phyloP scores from a whole-genome alignment of 2,888 invertebrate genomes.

The Onchidella celtica region DNA sequence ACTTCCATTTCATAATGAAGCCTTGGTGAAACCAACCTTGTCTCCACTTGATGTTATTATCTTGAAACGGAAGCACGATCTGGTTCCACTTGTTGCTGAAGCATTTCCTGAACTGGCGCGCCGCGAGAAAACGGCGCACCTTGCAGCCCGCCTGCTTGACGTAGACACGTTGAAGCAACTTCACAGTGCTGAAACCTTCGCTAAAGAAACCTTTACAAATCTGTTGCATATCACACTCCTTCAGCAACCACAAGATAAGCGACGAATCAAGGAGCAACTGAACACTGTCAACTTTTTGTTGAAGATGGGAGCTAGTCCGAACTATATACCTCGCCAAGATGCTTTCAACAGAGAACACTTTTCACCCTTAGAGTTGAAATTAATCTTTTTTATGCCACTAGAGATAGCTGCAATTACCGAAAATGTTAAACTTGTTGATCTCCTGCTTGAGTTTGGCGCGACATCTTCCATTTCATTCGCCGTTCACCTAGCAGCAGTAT shows the following conservation, averaged over 20 bases:
- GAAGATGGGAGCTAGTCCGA: slow-evolving; percentile 50
- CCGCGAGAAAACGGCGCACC: slow-evolving; percentile 3
- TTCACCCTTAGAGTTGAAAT: slow-evolving; percentile 25
- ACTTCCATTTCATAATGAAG: background rate
- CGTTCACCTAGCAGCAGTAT: slow-evolving; percentile 45
- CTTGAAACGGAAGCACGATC: background rate
- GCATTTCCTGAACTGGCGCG: slow-evolving; percentile 24
- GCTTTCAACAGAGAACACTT: background rate
- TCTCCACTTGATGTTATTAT: slow-evolving; percentile 32
- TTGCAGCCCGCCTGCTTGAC: slow-evolving; percentile 37
- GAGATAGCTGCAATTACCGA: slow-evolving; percentile 49
- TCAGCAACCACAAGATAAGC: slow-evolving; percentile 21
- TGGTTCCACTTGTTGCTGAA: background rate
- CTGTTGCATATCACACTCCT: slow-evolving; percentile 42
- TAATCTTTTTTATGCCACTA: slow-evolving; percentile 43
- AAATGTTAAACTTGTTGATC: slow-evolving; percentile 40
- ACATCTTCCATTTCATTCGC: slow-evolving; percentile 53
- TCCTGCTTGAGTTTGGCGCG: slow-evolving; percentile 43
- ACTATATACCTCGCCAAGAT: slow-evolving; percentile 44
- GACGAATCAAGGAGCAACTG: background rate
- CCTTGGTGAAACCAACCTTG: background rate
- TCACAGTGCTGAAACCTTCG: background rate
- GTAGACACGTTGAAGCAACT: slow-evolving; percentile 17
- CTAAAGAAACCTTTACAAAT: slow-evolving; percentile 29
- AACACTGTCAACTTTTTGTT: slow-evolving; percentile 41